Conservation (phyloP, 2,113 vertebrate genomes). For the Dascyllus trimaculatus region DNA sequence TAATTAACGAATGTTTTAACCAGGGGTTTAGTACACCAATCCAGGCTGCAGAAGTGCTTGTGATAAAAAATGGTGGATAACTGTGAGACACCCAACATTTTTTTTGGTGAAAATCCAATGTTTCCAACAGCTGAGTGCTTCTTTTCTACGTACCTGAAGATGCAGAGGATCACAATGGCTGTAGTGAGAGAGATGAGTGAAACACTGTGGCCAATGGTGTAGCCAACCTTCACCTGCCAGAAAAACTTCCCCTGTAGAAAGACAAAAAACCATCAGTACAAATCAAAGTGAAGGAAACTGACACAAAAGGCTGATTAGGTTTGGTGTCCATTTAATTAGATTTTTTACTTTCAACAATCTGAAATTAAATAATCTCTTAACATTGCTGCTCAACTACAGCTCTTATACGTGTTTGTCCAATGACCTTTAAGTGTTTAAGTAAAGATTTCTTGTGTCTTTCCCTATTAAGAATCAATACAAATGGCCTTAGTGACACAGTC, state of each 20-base stretch:
- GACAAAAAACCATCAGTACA: not conserved
- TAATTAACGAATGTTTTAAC: too few species aligned
- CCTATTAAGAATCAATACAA: not conserved
- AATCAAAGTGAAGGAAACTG: not conserved
- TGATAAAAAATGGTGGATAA: too few species aligned
- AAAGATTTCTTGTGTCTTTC: not conserved
- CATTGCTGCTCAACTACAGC: not conserved
- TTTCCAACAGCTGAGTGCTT: too few species aligned
- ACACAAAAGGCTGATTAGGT: not conserved
- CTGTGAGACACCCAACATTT: too few species aligned
- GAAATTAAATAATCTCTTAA: not conserved
- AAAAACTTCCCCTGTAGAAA: constrained; percentile 86
- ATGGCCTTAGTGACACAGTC: not conserved
- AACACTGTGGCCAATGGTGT: constrained; percentile 93
- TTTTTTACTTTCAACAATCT: not conserved
- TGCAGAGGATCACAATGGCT: constrained; percentile 90
- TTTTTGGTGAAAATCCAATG: too few species aligned
- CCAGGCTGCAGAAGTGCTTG: too few species aligned
- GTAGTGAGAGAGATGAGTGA: constrained; percentile 90
- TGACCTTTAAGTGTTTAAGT: not conserved
- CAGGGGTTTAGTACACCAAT: too few species aligned
- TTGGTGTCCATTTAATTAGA: not conserved
- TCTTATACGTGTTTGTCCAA: too few species aligned
- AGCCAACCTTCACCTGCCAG: constrained; percentile 90
- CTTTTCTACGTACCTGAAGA: constrained; percentile 91